phyloP scores from a whole-genome alignment of 2,888 invertebrate species.

The Alloplasta piceator region DNA sequence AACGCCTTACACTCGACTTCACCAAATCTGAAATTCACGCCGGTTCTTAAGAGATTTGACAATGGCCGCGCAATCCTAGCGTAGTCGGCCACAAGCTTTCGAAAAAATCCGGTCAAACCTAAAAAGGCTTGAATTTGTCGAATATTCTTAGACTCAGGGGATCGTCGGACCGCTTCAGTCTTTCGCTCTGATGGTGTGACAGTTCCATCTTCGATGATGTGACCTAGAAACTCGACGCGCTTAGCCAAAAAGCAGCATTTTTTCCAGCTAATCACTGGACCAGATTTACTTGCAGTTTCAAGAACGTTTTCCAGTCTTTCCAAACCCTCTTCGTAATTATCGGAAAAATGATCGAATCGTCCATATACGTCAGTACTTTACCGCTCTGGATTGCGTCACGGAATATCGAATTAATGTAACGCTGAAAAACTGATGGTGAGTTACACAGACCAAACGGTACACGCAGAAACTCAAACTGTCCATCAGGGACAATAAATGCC shows the following conservation, averaged over 20 bases:
- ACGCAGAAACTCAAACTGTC: conserved; percentile 67
- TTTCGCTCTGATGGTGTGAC: conserved; percentile 54
- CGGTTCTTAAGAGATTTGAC: conserved; percentile 66
- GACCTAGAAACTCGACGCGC: conserved; percentile 54
- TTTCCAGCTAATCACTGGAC: conserved; percentile 57
- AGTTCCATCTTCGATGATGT: conserved; percentile 44
- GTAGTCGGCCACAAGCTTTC: conserved; percentile 62
- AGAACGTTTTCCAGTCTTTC: conserved; percentile 15
- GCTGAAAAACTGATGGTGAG: conserved; percentile 67
- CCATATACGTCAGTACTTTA: conserved; percentile 25
- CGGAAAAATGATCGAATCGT: conserved; percentile 43
- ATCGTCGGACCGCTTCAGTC: conserved; percentile 53
- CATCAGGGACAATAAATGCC: conserved; percentile 67
- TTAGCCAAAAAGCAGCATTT: conserved; percentile 57
- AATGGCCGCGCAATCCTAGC: conserved; percentile 69
- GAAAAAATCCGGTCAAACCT: conserved; percentile 62
- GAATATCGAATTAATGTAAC: conserved; percentile 60
- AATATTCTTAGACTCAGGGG: conserved; percentile 42
- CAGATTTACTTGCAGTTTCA: conserved; percentile 16
- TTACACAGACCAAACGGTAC: conserved; percentile 69
- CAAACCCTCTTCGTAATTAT: conserved; percentile 10
- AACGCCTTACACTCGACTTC: background rate
- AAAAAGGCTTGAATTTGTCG: conserved; percentile 59
- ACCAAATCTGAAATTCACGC: background rate
- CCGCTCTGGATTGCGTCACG: conserved; percentile 36